Evolutionary conservation across 2,888 invertebrate species (phyloP).

Genomic region (Campaea margaritaria): DNA sequence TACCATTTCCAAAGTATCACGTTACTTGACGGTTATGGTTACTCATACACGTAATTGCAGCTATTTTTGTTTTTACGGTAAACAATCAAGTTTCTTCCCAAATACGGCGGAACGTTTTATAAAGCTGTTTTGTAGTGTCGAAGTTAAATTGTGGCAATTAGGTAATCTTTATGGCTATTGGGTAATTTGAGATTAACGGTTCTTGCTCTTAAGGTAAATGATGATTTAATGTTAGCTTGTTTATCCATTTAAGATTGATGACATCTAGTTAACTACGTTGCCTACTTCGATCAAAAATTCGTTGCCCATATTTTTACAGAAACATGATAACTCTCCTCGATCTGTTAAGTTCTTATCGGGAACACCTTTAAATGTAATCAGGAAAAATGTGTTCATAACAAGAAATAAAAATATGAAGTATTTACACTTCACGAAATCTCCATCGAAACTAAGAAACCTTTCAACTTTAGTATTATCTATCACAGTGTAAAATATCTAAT

Average conservation of each 20-base stretch:
- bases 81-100: slow-evolving; percentile 30
- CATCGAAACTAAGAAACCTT: background rate
- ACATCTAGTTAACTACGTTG: background rate
- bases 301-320: too few species aligned
- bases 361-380: too few species aligned
- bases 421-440: background rate
- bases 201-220: slow-evolving; percentile 14
- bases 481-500: too few species aligned
- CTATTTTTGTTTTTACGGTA: slow-evolving; percentile 30
- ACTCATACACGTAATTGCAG: slow-evolving; percentile 23
- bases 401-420: too few species aligned
- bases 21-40: slow-evolving; percentile 4
- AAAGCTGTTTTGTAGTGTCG: slow-evolving; percentile 19
- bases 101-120: slow-evolving; percentile 23
- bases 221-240: slow-evolving; percentile 18
- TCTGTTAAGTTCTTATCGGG: too few species aligned
- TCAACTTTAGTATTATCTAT: too few species aligned
- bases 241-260: slow-evolving; percentile 24
- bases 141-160: slow-evolving; percentile 29
- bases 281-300: too few species aligned
- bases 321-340: too few species aligned
- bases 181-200: slow-evolving; percentile 26
- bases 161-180: slow-evolving; percentile 25
- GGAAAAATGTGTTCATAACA: too few species aligned
- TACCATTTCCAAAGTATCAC: slow-evolving; percentile 5